phyloP scores from a whole-genome alignment of 2,888 invertebrate species.

The Labia minor region DNA sequence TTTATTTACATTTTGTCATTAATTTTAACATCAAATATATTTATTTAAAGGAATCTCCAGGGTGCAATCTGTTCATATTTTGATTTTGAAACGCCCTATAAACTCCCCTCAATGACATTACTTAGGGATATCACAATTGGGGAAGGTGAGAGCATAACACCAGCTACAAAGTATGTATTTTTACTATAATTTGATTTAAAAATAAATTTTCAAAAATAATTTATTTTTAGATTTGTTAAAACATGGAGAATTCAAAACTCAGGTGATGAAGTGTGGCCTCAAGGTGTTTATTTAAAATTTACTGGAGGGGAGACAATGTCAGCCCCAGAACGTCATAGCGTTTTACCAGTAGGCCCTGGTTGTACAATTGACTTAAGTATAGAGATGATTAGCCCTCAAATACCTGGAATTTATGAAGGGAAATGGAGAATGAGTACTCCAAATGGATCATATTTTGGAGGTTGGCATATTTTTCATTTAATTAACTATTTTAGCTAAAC shows the following conservation, averaged over 20 bases:
- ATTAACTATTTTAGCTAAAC: neutral
- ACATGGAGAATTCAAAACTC: slow-evolving; percentile 81
- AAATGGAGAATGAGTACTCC: slow-evolving; percentile 84
- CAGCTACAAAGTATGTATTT: slow-evolving; percentile 44
- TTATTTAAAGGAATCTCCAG: slow-evolving; percentile 75
- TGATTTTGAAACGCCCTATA: slow-evolving; percentile 67
- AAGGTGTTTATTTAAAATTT: slow-evolving; percentile 64
- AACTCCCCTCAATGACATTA: slow-evolving; percentile 65
- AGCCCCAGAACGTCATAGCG: slow-evolving; percentile 43
- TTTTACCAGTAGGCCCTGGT: slow-evolving; percentile 64
- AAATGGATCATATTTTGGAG: slow-evolving; percentile 84
- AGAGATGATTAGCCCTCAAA: slow-evolving; percentile 66
- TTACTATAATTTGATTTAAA: neutral
- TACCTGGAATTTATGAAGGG: slow-evolving; percentile 65
- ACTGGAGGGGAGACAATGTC: slow-evolving; percentile 57
- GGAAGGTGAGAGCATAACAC: slow-evolving; percentile 64
- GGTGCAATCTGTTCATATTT: slow-evolving; percentile 92
- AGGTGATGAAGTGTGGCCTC: slow-evolving; percentile 80
- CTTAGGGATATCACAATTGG: slow-evolving; percentile 63
- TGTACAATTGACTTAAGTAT: slow-evolving; percentile 65
- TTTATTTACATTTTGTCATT: neutral
- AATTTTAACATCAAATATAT: slow-evolving; percentile 15
- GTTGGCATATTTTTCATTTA: slow-evolving; percentile 42
- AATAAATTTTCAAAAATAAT: too few relatives aligned
- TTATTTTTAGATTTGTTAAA: slow-evolving; percentile 58